These are phyloP conservation scores for Phrynosoma blainvillii DNA, from an alignment of 2,113 vertebrate species.

Conservation along the genomic window DNA sequence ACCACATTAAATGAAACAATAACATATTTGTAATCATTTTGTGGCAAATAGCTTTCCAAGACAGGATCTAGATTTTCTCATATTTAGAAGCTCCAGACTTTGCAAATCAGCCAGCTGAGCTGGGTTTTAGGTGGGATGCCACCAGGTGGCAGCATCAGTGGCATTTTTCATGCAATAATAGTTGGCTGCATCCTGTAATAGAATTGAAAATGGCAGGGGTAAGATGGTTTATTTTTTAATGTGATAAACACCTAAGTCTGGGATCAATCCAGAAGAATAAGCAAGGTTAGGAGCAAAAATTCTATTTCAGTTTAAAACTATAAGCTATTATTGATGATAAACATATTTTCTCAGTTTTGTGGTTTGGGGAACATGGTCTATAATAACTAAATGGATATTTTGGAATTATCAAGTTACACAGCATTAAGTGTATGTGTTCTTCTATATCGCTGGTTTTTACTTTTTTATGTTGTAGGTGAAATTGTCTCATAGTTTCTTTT, in stretches of 20 bases:
- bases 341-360: neutral
- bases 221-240: too few species aligned
- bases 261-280: neutral
- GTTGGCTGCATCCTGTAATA: too few species aligned
- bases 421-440: neutral
- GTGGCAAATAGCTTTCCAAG: too few species aligned
- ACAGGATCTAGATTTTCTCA: too few species aligned
- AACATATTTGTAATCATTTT: neutral
- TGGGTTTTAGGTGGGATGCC: too few species aligned
- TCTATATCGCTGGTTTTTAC: neutral
- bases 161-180: too few species aligned
- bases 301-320: neutral
- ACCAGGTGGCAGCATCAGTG: too few species aligned
- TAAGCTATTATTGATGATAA: neutral
- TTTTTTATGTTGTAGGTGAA: neutral
- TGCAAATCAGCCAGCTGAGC: too few species aligned
- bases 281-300: neutral
- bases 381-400: too few species aligned
- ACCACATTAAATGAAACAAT: neutral
- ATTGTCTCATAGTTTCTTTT: neutral
- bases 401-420: neutral
- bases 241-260: too few species aligned
- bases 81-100: too few species aligned
- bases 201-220: too few species aligned
- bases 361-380: neutral